phyloP scores from a whole-genome alignment of 2,888 invertebrate genomes.

The Drosophila rellima region DNA sequence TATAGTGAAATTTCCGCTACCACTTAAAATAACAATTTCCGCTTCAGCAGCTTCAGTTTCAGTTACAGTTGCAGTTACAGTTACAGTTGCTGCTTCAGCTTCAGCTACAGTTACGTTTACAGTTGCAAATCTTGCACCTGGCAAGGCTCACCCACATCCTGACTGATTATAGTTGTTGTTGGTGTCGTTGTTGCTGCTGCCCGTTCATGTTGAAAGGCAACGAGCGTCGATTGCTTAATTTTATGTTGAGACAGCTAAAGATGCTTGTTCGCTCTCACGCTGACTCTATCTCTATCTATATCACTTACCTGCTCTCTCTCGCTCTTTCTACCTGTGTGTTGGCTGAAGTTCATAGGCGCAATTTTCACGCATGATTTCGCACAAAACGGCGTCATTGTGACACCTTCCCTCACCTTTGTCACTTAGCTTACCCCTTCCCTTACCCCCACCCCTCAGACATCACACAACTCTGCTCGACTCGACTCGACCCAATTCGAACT shows the following conservation, averaged over 20 bases:
- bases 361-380: slow-evolving; percentile 73
- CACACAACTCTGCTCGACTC: slow-evolving; percentile 23
- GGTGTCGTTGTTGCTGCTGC: slow-evolving; percentile 19
- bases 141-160: slow-evolving; percentile 52
- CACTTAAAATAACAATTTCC: slow-evolving; percentile 81
- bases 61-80: slow-evolving; percentile 24
- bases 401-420: neutral
- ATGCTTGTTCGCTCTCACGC: slow-evolving; percentile 7
- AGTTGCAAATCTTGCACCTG: slow-evolving; percentile 48
- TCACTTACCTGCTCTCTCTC: neutral
- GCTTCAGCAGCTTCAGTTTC: slow-evolving; percentile 62
- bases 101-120: slow-evolving; percentile 17
- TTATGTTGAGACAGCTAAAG: slow-evolving; percentile 39
- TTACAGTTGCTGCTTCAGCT: slow-evolving; percentile 16
- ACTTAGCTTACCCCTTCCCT: neutral
- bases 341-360: slow-evolving; percentile 60
- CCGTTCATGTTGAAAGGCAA: slow-evolving; percentile 58
- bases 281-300: neutral
- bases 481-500: slow-evolving; percentile 20
- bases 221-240: slow-evolving; percentile 66
- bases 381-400: slow-evolving; percentile 36
- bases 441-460: slow-evolving; percentile 11
- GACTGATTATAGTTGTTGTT: slow-evolving; percentile 47
- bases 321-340: neutral
- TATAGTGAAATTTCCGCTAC: slow-evolving; percentile 74